Conservation (phyloP, 2,888 invertebrate species). For the Philereme transversata region DNA sequence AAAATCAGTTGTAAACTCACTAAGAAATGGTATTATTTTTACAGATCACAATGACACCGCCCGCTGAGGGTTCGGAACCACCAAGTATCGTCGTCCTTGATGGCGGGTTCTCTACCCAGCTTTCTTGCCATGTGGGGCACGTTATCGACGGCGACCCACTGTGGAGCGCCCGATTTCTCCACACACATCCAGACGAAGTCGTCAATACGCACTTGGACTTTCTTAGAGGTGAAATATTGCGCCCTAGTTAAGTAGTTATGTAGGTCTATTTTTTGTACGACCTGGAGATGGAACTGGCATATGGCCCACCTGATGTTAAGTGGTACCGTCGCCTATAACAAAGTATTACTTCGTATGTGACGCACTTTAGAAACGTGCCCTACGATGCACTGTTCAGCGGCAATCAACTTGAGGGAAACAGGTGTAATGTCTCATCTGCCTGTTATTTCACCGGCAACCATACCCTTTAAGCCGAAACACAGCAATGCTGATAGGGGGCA, state of each 20-base stretch:
- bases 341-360: too few species aligned
- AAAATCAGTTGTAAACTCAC: not conserved
- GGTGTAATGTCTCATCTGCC: too few species aligned
- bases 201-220: conserved; percentile 92
- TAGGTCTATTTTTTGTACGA: not conserved
- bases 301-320: too few species aligned
- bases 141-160: conserved; percentile 93
- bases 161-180: conserved; percentile 94
- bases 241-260: too few species aligned
- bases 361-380: too few species aligned
- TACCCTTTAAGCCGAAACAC: too few species aligned
- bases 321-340: too few species aligned
- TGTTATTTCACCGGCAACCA: too few species aligned
- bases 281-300: too few species aligned
- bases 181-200: conserved; percentile 91
- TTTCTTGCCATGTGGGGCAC: conserved; percentile 89
- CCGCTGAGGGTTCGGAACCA: conserved; percentile 59
- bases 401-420: too few species aligned
- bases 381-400: too few species aligned
- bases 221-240: conserved; percentile 84
- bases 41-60: conserved; percentile 61
- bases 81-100: conserved; percentile 82
- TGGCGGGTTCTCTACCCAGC: conserved; percentile 93
- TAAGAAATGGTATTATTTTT: conserved; percentile 3
- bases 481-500: too few species aligned